Evolutionary conservation across 2,113 vertebrate species (phyloP).

Genomic region (Labrus mixtus): DNA sequence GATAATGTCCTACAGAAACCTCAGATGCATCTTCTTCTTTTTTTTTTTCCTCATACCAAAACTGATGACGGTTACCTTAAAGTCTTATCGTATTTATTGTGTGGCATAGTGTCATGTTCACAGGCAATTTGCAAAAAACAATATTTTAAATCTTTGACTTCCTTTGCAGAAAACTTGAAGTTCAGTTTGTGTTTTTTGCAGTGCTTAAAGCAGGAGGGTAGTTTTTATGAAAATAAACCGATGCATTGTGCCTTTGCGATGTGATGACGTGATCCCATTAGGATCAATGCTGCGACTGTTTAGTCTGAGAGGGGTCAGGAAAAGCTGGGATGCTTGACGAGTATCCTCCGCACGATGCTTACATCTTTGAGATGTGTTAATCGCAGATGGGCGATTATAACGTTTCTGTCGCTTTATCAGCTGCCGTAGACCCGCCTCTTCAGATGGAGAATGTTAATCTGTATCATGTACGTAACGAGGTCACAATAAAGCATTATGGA

Average conservation of each 20-base stretch:
- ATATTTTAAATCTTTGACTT: slow-evolving; percentile 38
- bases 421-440: slow-evolving; percentile 10
- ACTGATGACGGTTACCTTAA: slow-evolving; percentile 10
- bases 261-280: background rate
- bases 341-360: background rate
- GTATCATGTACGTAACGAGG: slow-evolving; percentile 59
- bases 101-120: slow-evolving; percentile 16
- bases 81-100: slow-evolving; percentile 60
- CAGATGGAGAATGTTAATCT: slow-evolving; percentile 26
- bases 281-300: background rate
- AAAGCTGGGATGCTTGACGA: background rate
- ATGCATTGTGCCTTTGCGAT: slow-evolving; percentile 67
- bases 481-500: slow-evolving; percentile 17
- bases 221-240: background rate
- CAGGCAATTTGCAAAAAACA: background rate
- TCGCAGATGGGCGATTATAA: background rate
- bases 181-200: slow-evolving; percentile 40
- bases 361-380: background rate
- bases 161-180: slow-evolving; percentile 58
- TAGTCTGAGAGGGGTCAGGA: background rate
- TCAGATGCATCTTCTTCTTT: slow-evolving; percentile 48
- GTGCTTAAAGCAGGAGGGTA: slow-evolving; percentile 25
- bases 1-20: slow-evolving; percentile 44
- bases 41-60: slow-evolving; percentile 18
- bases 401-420: slow-evolving; percentile 34